Conservation (phyloP, 2,797 vertebrate species). For the Lemur catta region DNA sequence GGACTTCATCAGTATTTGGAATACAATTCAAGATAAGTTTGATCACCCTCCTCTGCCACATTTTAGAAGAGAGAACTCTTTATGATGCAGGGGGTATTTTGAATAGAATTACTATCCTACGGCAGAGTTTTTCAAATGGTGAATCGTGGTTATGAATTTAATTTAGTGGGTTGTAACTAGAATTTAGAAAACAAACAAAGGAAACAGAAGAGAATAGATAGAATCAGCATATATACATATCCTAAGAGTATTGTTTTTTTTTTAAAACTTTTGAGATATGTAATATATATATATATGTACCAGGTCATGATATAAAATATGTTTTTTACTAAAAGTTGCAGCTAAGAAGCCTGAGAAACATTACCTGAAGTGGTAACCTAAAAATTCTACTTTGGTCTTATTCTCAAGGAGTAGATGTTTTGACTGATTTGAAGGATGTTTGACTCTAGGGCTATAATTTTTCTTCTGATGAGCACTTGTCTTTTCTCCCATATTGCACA, state of each 20-base stretch:
- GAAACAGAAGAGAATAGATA: not conserved
- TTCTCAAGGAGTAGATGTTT: not conserved
- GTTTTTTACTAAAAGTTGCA: constrained; percentile 7
- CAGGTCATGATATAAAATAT: not conserved
- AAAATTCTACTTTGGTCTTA: not conserved
- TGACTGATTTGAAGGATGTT: not conserved
- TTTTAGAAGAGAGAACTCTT: constrained; percentile 18
- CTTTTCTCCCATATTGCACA: not conserved
- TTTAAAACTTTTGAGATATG: not conserved
- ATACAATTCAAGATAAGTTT: constrained; percentile 4
- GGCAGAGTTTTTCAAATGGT: not conserved
- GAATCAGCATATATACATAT: not conserved
- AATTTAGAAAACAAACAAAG: not conserved
- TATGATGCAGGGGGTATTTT: not conserved
- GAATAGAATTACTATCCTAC: not conserved
- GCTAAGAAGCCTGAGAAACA: not conserved
- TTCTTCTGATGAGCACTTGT: not conserved
- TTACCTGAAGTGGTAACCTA: not conserved
- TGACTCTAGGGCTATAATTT: not conserved
- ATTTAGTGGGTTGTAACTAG: not conserved
- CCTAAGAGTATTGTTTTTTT: not conserved
- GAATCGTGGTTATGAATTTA: constrained; percentile 4
- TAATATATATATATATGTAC: not conserved
- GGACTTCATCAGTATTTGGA: not conserved
- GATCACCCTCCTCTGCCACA: not conserved